Conservation (phyloP, 2,113 vertebrate genomes). For the Perca fluviatilis region DNA sequence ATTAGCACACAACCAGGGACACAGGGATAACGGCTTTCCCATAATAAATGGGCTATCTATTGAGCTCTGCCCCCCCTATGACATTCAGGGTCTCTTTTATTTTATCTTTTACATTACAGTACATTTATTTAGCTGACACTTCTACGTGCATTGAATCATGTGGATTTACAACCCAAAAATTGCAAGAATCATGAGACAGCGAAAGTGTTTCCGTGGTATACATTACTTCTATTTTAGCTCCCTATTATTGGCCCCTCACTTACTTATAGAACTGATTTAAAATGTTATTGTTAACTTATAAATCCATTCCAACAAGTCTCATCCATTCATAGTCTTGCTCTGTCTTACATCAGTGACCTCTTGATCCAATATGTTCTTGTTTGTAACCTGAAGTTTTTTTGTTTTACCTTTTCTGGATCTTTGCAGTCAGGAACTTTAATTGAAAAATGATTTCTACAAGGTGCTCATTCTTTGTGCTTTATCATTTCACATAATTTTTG, state of each 20-base stretch:
- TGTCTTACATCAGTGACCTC: neutral
- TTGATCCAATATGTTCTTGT: neutral
- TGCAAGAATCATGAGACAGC: neutral
- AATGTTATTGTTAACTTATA: neutral
- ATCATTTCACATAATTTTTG: too few relatives aligned
- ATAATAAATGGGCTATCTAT: too few relatives aligned
- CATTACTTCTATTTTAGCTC: neutral
- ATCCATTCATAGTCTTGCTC: too few relatives aligned
- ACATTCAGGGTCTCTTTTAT: neutral
- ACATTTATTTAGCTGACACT: neutral
- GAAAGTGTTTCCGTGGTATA: neutral
- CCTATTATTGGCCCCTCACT: neutral
- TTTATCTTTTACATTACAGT: neutral
- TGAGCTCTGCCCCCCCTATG: too few relatives aligned
- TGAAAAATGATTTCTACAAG: neutral
- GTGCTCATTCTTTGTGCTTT: too few relatives aligned
- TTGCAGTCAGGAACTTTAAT: neutral
- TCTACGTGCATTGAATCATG: neutral
- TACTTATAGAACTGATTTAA: neutral
- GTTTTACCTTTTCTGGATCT: neutral
- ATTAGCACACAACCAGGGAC: neutral
- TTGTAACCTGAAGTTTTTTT: neutral
- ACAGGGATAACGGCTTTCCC: neutral
- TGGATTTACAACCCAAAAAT: neutral
- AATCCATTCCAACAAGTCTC: too few relatives aligned